phyloP scores from a whole-genome alignment of 2,888 invertebrate genomes.

The Petrophora chlorosata region DNA sequence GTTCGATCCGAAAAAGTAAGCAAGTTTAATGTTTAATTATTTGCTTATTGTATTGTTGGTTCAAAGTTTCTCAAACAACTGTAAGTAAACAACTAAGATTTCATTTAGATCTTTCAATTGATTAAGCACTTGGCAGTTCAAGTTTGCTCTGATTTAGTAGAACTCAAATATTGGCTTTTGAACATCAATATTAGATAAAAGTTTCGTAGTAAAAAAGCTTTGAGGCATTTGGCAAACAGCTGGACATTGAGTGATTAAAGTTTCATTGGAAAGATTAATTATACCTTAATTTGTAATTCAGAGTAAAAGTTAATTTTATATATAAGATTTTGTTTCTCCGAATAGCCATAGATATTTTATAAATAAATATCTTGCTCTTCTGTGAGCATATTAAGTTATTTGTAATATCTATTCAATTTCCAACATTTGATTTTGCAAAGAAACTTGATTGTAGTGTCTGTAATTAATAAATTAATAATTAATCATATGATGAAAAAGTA shows the following conservation, averaged over 20 bases:
- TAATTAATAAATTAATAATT: too few relatives aligned
- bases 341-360: too few relatives aligned
- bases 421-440: too few relatives aligned
- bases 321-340: too few relatives aligned
- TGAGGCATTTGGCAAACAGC: neutral
- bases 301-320: too few relatives aligned
- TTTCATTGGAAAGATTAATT: too few relatives aligned
- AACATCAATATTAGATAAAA: neutral
- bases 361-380: too few relatives aligned
- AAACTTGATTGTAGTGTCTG: too few relatives aligned
- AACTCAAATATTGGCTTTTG: conserved; percentile 12
- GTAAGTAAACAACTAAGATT: conserved; percentile 8
- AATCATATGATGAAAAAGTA: too few relatives aligned
- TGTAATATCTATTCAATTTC: too few relatives aligned
- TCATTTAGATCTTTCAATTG: conserved; percentile 18
- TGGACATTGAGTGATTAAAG: neutral
- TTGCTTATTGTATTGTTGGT: conserved; percentile 10
- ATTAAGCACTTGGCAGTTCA: conserved; percentile 12
- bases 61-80: conserved; percentile 2
- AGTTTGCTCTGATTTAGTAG: conserved; percentile 16
- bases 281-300: too few relatives aligned
- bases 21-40: conserved; percentile 4
- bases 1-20: neutral
- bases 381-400: too few relatives aligned
- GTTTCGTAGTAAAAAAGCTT: neutral